phyloP scores from a whole-genome alignment of 2,888 invertebrate species.

The Tetragnatha montana region DNA sequence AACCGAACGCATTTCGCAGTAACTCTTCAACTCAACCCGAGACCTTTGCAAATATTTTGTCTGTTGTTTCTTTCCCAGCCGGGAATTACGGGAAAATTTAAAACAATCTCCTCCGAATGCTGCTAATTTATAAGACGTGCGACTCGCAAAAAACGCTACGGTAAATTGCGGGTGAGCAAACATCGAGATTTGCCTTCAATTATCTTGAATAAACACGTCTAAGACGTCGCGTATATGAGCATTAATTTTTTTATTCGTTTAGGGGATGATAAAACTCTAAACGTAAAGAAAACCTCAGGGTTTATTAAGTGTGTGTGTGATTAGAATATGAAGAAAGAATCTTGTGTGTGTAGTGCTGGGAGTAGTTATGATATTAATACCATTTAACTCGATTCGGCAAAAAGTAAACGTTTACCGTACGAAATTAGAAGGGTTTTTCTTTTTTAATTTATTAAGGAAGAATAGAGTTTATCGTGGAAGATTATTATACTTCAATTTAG shows the following conservation, averaged over 20 bases:
- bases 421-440: background rate
- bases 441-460: background rate
- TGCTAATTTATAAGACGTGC: background rate
- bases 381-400: background rate
- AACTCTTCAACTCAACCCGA: background rate
- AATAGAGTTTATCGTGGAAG: too few relatives aligned
- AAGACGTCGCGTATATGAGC: background rate
- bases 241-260: too few relatives aligned
- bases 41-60: background rate
- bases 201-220: slow-evolving; percentile 4
- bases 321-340: background rate
- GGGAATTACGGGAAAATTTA: background rate
- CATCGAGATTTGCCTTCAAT: slow-evolving; percentile 6
- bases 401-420: background rate
- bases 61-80: background rate
- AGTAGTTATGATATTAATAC: background rate
- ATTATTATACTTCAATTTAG: too few relatives aligned
- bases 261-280: too few relatives aligned
- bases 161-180: background rate
- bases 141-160: background rate
- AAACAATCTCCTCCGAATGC: background rate
- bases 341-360: background rate
- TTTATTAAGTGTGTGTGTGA: too few relatives aligned
- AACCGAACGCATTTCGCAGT: background rate
- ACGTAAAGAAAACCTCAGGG: too few relatives aligned